phyloP scores from a whole-genome alignment of 2,888 invertebrate genomes.

The Tupiocoris notatus region DNA sequence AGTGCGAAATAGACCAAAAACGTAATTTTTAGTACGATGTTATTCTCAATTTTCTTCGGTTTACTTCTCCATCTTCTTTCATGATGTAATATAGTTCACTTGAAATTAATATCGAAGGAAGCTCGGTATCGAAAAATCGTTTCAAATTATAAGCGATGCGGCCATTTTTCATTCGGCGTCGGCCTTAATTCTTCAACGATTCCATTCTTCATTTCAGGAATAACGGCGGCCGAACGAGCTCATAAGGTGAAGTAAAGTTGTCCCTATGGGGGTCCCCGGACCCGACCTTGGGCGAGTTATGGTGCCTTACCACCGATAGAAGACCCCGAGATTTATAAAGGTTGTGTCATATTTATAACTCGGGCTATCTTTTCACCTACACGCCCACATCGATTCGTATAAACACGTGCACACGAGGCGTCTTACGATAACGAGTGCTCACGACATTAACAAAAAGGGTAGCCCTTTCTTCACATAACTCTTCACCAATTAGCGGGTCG shows the following conservation, averaged over 20 bases:
- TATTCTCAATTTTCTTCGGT: too few relatives aligned
- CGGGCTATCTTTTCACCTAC: background rate
- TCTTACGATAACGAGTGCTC: constrained; percentile 30
- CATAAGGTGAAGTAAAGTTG: constrained; percentile 21
- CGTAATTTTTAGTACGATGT: too few relatives aligned
- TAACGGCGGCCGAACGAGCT: background rate
- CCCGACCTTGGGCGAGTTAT: constrained; percentile 20
- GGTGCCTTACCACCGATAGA: constrained; percentile 33
- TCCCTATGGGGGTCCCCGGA: constrained; percentile 34
- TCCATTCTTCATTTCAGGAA: background rate
- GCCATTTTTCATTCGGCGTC: background rate
- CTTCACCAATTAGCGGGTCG: constrained; percentile 33
- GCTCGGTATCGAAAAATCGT: too few relatives aligned
- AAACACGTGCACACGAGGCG: background rate
- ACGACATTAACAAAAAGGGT: constrained; percentile 22
- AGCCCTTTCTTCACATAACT: constrained; percentile 26
- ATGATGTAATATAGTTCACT: too few relatives aligned
- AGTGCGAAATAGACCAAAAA: too few relatives aligned
- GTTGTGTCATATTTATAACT: constrained; percentile 31
- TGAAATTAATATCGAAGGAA: too few relatives aligned
- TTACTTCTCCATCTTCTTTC: too few relatives aligned
- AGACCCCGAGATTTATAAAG: constrained; percentile 33
- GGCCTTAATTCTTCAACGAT: background rate
- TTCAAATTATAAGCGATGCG: too few relatives aligned
- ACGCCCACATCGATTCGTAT: background rate